A percentile compares a stretch with the other conserved stretches of the same genome.
These are phyloP conservation scores for Pomacea maculata DNA, from an alignment of 1,140 invertebrate species.

Conservation along the genomic window DNA sequence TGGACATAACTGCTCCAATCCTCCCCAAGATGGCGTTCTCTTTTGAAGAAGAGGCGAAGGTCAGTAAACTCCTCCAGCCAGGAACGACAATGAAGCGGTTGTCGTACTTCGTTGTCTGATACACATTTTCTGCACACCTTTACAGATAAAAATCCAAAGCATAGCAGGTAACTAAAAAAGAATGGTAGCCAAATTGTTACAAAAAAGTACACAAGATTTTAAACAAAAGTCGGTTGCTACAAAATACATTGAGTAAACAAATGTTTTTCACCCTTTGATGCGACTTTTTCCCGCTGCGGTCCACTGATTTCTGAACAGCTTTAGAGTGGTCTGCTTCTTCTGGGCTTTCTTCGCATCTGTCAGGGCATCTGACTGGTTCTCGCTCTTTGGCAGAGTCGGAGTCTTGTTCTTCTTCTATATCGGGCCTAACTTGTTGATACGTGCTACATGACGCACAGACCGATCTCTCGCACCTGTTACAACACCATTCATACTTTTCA, in stretches of 20 bases:
- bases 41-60: conserved; percentile 17
- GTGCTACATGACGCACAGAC: conserved; percentile 20
- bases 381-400: not conserved
- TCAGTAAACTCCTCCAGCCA: conserved; percentile 10
- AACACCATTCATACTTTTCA: not conserved
- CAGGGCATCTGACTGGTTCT: not conserved
- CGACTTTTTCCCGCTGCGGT: not conserved
- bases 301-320: not conserved
- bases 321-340: not conserved
- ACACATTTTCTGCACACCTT: conserved; percentile 21
- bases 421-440: conserved; percentile 2
- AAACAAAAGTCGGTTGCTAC: not conserved
- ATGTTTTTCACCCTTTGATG: not conserved
- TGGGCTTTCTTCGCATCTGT: not conserved
- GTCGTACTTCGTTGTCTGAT: not conserved
- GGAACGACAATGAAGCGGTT: not conserved
- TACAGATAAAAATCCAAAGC: too few relatives aligned
- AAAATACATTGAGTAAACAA: not conserved
- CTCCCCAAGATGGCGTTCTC: conserved; percentile 9
- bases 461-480: conserved; percentile 13
- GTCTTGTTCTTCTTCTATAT: conserved; percentile 9
- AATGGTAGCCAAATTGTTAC: too few relatives aligned
- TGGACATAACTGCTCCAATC: not conserved
- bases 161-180: too few relatives aligned
- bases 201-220: too few relatives aligned